These are phyloP conservation scores for Sinotaia quadrata DNA, from an alignment of 2,888 invertebrate genomes.

Conservation along the genomic window DNA sequence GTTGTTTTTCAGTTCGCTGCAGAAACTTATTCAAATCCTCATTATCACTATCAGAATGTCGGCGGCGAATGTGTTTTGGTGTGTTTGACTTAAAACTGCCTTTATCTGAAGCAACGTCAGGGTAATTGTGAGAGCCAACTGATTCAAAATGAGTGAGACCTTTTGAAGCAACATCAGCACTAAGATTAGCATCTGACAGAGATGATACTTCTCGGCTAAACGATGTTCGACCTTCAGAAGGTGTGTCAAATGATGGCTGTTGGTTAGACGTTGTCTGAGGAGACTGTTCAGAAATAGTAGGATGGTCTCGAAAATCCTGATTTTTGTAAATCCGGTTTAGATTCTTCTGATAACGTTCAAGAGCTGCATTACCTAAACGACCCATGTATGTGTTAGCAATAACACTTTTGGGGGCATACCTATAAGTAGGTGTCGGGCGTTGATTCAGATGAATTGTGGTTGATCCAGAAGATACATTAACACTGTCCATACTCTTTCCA, in stretches of 20 bases:
- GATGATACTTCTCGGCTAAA: too few species aligned
- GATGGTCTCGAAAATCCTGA: constrained; percentile 17
- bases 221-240: too few species aligned
- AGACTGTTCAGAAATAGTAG: not conserved
- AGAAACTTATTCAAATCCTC: constrained; percentile 39
- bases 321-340: constrained; percentile 59
- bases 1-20: constrained; percentile 1
- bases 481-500: not conserved
- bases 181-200: not conserved
- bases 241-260: not conserved
- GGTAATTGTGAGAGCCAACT: constrained; percentile 55
- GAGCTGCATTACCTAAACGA: constrained; percentile 55
- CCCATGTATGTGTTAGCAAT: constrained; percentile 71
- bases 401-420: constrained; percentile 69
- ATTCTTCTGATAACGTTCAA: constrained; percentile 66
- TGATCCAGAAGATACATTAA: not conserved
- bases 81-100: constrained; percentile 64
- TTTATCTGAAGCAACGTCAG: constrained; percentile 64
- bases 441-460: constrained; percentile 27
- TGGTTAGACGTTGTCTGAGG: not conserved
- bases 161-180: constrained; percentile 1
- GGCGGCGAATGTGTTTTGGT: constrained; percentile 63
- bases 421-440: constrained; percentile 37
- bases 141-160: constrained; percentile 48
- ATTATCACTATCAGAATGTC: constrained; percentile 66